These are phyloP conservation scores for Phylloscopus trochiloides DNA, from an alignment of 2,113 vertebrate species.

Conservation along the genomic window DNA sequence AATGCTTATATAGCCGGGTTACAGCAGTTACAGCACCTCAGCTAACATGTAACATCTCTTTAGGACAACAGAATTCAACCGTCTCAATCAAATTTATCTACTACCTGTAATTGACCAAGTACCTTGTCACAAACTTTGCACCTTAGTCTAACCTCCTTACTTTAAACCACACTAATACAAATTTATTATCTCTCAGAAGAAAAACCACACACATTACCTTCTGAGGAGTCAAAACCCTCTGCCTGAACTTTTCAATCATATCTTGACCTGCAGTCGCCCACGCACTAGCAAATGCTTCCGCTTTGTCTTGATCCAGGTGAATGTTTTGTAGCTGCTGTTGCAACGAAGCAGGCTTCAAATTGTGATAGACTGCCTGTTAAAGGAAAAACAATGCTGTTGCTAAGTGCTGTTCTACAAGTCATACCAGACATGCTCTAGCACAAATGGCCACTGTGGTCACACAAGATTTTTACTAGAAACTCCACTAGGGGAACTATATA, in stretches of 20 bases:
- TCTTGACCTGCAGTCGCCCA: constrained; percentile 88
- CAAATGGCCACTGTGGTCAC: background rate
- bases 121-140: background rate
- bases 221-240: constrained; percentile 85
- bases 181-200: background rate
- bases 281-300: constrained; percentile 81
- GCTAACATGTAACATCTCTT: background rate
- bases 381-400: background rate
- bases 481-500: background rate
- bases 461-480: background rate
- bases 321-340: constrained; percentile 87
- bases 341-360: constrained; percentile 82
- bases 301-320: constrained; percentile 82
- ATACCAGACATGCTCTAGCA: background rate
- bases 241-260: constrained; percentile 87
- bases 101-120: background rate
- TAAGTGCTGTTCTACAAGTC: background rate
- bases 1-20: background rate
- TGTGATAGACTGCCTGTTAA: constrained; percentile 89
- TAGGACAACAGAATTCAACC: background rate
- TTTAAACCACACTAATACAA: background rate
- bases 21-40: background rate
- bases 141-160: background rate
- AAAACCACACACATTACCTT: constrained; percentile 76
- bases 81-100: accelerated